phyloP scores from a whole-genome alignment of 2,113 vertebrate genomes.

The Phylloscopus whistleri region DNA sequence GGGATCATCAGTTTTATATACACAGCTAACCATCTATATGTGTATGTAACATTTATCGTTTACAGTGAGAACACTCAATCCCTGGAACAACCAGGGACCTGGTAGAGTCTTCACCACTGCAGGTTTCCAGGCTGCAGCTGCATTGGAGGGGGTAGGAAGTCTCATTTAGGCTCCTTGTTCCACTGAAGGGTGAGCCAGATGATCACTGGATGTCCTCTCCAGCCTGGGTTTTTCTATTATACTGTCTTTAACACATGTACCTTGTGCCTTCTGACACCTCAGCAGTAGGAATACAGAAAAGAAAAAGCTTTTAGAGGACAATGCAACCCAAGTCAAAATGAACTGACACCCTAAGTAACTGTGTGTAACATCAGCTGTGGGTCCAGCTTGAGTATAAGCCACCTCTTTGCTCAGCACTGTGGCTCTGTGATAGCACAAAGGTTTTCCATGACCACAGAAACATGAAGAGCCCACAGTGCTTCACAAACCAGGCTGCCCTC shows the following conservation, averaged over 20 bases:
- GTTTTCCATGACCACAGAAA: background rate
- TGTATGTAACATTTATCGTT: background rate
- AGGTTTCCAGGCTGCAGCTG: background rate
- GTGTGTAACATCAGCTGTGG: background rate
- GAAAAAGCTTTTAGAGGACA: background rate
- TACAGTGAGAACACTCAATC: background rate
- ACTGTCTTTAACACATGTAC: background rate
- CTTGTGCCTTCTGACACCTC: background rate
- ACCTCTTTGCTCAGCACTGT: background rate
- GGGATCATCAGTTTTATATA: background rate
- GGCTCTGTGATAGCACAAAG: background rate
- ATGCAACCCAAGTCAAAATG: background rate
- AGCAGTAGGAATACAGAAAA: background rate
- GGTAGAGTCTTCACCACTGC: background rate
- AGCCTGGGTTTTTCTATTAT: background rate
- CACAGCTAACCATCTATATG: background rate
- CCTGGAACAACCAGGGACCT: background rate
- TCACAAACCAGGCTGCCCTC: background rate
- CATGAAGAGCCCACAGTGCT: accelerated
- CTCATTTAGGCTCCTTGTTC: background rate
- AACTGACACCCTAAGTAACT: background rate
- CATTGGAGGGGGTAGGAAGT: background rate
- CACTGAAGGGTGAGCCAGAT: background rate
- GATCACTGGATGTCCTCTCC: background rate
- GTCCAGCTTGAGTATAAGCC: background rate